A percentile compares a stretch with the other conserved stretches of the same genome.
Evolutionary conservation across 2,888 invertebrate genomes (phyloP).

Genomic region (Lasius platythorax): DNA sequence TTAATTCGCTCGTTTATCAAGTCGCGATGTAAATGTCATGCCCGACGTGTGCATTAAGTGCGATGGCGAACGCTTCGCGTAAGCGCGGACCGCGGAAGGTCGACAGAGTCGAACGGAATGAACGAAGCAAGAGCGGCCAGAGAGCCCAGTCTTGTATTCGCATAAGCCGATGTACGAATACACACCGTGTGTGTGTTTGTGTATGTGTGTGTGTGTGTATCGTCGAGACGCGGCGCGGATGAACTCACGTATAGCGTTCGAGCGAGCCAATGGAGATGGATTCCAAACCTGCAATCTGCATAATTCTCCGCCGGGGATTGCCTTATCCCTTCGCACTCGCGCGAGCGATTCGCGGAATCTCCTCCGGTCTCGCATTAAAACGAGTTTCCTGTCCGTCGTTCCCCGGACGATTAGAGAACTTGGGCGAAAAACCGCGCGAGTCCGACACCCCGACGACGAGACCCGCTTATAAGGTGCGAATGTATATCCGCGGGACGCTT

Average conservation of each 20-base stretch:
- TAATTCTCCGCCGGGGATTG: slow-evolving; percentile 82
- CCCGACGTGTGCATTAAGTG: neutral
- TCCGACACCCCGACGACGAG: slow-evolving; percentile 4
- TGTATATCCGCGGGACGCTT: slow-evolving; percentile 30
- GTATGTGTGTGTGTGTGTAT: neutral
- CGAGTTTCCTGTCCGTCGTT: slow-evolving; percentile 55
- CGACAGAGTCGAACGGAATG: slow-evolving; percentile 4
- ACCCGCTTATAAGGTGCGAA: slow-evolving; percentile 27
- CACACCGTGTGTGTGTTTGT: no score
- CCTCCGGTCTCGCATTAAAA: slow-evolving; percentile 64
- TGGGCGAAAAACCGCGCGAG: neutral
- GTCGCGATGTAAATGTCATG: neutral
- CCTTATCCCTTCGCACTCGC: slow-evolving; percentile 78
- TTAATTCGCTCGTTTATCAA: slow-evolving; percentile 50
- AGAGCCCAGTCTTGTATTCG: no score
- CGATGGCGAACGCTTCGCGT: neutral
- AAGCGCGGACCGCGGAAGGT: slow-evolving; percentile 38
- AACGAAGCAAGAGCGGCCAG: neutral
- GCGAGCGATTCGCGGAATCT: slow-evolving; percentile 70
- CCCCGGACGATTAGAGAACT: slow-evolving; percentile 43
- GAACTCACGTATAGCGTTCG: slow-evolving; percentile 73
- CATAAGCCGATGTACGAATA: no score
- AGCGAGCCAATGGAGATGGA: slow-evolving; percentile 72
- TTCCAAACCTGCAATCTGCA: slow-evolving; percentile 85
- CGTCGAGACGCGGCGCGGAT: slow-evolving; percentile 57